Percentiles rank a stretch among this genome's conserved stretches.
Evolutionary conservation across 2,113 vertebrate genomes (phyloP).

Genomic region (Corvus cornix): DNA sequence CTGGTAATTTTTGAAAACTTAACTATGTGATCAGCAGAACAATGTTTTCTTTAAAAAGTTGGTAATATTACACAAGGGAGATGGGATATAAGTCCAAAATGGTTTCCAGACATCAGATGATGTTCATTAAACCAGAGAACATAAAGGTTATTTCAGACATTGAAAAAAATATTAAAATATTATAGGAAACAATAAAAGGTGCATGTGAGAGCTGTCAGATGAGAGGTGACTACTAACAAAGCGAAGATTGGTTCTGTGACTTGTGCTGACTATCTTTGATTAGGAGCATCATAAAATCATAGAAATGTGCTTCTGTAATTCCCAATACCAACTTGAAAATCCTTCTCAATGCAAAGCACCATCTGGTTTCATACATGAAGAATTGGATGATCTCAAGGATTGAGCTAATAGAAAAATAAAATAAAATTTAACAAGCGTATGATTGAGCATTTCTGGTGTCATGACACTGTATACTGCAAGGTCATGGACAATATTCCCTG

Average conservation of each 20-base stretch:
- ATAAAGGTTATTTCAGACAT: not conserved
- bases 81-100: not conserved
- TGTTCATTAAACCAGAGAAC: not conserved
- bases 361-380: not conserved
- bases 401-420: not conserved
- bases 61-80: not conserved
- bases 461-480: not conserved
- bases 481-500: not conserved
- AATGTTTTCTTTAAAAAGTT: not conserved
- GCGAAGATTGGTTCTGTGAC: not conserved
- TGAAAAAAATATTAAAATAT: not conserved
- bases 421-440: not conserved
- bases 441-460: not conserved
- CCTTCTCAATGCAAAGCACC: not conserved
- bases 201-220: not conserved
- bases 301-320: not conserved
- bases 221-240: not conserved
- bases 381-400: not conserved
- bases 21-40: not conserved
- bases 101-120: not conserved
- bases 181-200: not conserved
- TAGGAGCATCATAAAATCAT: not conserved
- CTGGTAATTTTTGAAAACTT: not conserved
- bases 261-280: not conserved
- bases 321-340: not conserved